Evolutionary conservation across 2,797 vertebrate genomes (phyloP).

Genomic region (Neosilurus hyrtlii): DNA sequence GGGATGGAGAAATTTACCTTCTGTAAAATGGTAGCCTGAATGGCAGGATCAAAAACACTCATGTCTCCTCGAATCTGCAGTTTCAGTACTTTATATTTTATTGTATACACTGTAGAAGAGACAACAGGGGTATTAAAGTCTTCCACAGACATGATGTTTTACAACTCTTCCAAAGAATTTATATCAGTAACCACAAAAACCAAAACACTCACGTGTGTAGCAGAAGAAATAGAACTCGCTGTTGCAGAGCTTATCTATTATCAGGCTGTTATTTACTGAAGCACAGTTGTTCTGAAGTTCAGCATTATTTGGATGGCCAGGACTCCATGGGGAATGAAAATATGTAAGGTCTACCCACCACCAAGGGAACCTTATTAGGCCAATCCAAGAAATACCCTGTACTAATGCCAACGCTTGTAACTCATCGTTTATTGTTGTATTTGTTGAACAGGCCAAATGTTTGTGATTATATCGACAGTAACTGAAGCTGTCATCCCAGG

Average conservation of each 20-base stretch:
- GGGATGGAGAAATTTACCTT: not conserved
- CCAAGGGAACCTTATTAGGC: not conserved
- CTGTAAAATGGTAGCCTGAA: not conserved
- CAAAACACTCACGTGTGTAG: not conserved
- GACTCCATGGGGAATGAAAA: not conserved
- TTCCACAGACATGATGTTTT: not conserved
- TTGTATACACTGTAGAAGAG: not conserved
- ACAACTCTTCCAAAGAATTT: not conserved
- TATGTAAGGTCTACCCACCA: accelerated
- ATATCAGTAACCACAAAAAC: not conserved
- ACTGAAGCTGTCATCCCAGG: accelerated
- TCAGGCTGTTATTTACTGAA: not conserved
- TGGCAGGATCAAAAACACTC: not conserved
- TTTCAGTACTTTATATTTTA: not conserved
- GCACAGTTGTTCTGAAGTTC: not conserved
- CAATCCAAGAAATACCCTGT: not conserved
- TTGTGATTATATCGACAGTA: not conserved
- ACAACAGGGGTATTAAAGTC: no score
- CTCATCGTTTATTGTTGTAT: not conserved
- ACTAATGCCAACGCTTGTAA: not conserved
- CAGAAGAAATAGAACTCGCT: constrained; percentile 1
- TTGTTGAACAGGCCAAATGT: not conserved
- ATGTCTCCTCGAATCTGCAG: not conserved
- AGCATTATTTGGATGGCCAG: constrained; percentile 8
- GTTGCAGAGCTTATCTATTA: not conserved